Evolutionary conservation across 2,797 vertebrate species (phyloP).

Genomic region (Pangasius sanitwongsei): DNA sequence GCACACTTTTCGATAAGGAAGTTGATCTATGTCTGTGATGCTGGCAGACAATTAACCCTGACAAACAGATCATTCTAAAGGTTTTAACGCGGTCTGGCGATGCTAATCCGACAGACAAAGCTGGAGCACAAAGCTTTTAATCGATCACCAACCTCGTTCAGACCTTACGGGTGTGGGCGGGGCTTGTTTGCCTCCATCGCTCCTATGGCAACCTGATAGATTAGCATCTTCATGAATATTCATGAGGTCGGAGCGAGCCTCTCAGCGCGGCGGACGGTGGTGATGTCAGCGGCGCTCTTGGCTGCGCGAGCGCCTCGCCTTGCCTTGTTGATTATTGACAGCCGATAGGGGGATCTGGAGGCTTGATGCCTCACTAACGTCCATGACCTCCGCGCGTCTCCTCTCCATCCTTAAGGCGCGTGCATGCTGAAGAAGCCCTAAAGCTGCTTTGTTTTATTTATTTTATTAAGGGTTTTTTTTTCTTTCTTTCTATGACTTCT

Average conservation of each 20-base stretch:
- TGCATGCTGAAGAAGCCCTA: slow-evolving; percentile 1
- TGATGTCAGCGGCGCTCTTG: slow-evolving; percentile 81
- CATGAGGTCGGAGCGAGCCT: slow-evolving; percentile 81
- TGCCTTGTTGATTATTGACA: slow-evolving; percentile 69
- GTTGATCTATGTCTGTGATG: slow-evolving; percentile 9
- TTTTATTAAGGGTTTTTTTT: slow-evolving; percentile 51
- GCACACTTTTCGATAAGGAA: not conserved
- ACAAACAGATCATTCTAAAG: not conserved
- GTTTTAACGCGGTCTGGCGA: slow-evolving; percentile 12
- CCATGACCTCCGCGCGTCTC: slow-evolving; percentile 73
- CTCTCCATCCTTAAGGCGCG: slow-evolving; percentile 59
- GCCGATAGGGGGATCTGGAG: slow-evolving; percentile 62
- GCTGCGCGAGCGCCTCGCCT: slow-evolving; percentile 65
- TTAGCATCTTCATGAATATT: slow-evolving; percentile 93
- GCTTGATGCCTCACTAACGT: slow-evolving; percentile 65
- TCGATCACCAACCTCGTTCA: slow-evolving; percentile 20
- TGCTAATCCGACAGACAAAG: slow-evolving; percentile 24
- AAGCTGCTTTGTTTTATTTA: slow-evolving; percentile 64
- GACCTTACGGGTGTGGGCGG: slow-evolving; percentile 74
- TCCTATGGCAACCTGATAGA: slow-evolving; percentile 95
- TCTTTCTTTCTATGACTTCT: slow-evolving; percentile 60
- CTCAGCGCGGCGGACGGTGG: slow-evolving; percentile 78
- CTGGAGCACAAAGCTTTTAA: slow-evolving; percentile 34
- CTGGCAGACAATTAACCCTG: slow-evolving; percentile 12
- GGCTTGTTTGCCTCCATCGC: slow-evolving; percentile 84